phyloP scores from a whole-genome alignment of 2,113 vertebrate genomes.

The Spermophilus dauricus region DNA sequence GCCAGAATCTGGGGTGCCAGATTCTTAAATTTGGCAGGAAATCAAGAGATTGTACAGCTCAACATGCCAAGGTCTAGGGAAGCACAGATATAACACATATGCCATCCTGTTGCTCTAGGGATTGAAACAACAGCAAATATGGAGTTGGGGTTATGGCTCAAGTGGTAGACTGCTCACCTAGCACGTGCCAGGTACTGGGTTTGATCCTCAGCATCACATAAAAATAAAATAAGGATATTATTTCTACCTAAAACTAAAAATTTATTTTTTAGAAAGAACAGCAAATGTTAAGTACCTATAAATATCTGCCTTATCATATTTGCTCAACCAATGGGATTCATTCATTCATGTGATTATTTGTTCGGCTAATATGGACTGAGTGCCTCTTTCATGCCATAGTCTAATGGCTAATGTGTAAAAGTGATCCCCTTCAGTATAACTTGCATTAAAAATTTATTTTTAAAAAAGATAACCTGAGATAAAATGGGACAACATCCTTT shows the following conservation, averaged over 20 bases:
- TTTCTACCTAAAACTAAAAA: too few relatives aligned
- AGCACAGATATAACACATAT: neutral
- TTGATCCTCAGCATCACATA: too few relatives aligned
- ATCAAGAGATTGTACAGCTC: neutral
- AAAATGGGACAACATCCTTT: neutral
- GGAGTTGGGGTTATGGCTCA: too few relatives aligned
- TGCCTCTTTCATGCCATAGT: neutral
- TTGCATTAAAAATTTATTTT: neutral
- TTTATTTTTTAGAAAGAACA: neutral
- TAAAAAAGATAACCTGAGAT: neutral
- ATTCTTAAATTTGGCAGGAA: slow-evolving; percentile 1
- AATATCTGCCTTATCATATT: neutral
- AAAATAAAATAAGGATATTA: too few relatives aligned
- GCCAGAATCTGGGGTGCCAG: neutral
- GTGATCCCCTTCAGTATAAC: neutral
- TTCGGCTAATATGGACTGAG: neutral
- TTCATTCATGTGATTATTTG: neutral
- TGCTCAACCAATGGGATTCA: neutral
- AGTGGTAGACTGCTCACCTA: too few relatives aligned
- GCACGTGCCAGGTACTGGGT: too few relatives aligned
- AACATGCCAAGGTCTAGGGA: neutral
- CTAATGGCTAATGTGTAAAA: neutral
- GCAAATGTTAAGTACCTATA: neutral
- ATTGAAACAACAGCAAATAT: neutral
- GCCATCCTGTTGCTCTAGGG: neutral